Percentiles rank a stretch among this genome's conserved stretches.
phyloP scores from a whole-genome alignment of 2,888 invertebrate genomes.

The Sminthurinus aureus region DNA sequence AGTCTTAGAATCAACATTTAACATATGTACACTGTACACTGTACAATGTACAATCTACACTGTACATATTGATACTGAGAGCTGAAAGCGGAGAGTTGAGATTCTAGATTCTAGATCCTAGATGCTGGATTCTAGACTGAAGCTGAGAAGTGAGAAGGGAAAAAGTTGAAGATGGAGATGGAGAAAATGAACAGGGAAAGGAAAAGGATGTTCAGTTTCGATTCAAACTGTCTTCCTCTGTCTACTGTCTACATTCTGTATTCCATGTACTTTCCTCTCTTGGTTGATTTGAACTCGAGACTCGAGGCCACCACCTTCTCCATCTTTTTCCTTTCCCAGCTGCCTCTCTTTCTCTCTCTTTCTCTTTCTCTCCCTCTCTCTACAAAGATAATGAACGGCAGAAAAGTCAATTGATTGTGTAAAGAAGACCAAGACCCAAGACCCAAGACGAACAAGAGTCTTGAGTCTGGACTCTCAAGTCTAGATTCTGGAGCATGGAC shows the following conservation, averaged over 20 bases:
- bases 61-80: too few relatives aligned
- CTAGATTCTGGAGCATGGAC: too few relatives aligned
- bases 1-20: too few relatives aligned
- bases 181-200: not conserved
- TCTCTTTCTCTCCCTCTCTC: constrained; percentile 5
- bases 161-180: not conserved
- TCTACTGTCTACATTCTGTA: too few relatives aligned
- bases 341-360: not conserved
- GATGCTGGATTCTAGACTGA: not conserved
- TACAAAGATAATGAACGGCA: not conserved
- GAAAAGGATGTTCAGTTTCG: not conserved
- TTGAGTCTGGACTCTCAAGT: not conserved
- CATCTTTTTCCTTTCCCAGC: not conserved
- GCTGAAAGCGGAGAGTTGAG: not conserved
- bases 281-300: not conserved
- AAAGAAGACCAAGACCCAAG: not conserved
- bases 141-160: not conserved
- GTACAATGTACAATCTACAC: not conserved
- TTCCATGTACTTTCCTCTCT: not conserved
- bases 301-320: not conserved
- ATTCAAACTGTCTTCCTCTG: not conserved
- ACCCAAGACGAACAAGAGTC: not conserved
- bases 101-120: not conserved
- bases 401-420: constrained; percentile 9
- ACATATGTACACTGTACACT: too few relatives aligned